These are phyloP conservation scores for Helleia helle DNA, from an alignment of 2,888 invertebrate species.

Conservation along the genomic window DNA sequence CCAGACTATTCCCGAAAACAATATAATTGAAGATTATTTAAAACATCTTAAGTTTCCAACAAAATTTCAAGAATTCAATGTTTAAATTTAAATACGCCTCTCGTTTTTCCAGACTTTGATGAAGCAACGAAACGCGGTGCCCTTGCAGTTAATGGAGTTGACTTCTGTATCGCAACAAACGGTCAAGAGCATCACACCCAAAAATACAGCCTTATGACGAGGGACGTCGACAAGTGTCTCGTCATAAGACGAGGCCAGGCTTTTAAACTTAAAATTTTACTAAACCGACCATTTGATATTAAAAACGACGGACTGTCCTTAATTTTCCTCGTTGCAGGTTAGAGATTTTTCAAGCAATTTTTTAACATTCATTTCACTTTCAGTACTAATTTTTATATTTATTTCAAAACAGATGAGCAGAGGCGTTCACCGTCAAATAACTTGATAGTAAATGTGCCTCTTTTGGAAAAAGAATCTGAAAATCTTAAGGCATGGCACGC, in stretches of 20 bases:
- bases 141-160: background rate
- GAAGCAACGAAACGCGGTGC: too few species aligned
- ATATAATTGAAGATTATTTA: too few species aligned
- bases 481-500: background rate
- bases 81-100: too few species aligned
- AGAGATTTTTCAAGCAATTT: background rate
- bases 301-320: background rate
- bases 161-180: background rate
- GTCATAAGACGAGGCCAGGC: constrained; percentile 1
- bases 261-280: background rate
- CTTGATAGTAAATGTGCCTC: background rate
- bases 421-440: background rate
- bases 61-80: too few species aligned
- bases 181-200: background rate
- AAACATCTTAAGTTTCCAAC: too few species aligned
- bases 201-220: background rate
- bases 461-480: background rate
- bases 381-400: background rate
- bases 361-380: too few species aligned
- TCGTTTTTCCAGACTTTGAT: too few species aligned
- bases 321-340: background rate
- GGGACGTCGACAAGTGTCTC: background rate
- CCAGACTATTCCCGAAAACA: too few species aligned
- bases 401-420: background rate
- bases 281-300: background rate